Base-by-base conservation (phyloP, 2,113 vertebrate genomes). In the Aspiorhynchus laticeps region DNA sequence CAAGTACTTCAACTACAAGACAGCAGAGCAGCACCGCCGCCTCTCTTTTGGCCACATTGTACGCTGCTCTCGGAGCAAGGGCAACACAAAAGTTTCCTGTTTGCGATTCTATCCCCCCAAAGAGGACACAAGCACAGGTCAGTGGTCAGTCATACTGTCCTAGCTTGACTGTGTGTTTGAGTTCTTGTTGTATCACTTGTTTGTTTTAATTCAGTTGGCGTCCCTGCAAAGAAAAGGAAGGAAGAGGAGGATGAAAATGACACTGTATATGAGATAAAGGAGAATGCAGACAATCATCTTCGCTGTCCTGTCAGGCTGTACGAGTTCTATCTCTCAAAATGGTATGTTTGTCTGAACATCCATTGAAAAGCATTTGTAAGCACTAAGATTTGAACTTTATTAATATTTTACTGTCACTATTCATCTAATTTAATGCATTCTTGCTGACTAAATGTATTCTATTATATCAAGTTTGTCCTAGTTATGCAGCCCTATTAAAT, bases 271-370 rank as follows among this genome's bases (percentile, higher is more conserved):
- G 97, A 98, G 93, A 99, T 99, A 97, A 94, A 96, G 74, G 98
- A 99, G 92, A 99, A 99, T 89, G 93, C 94, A 0, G 96, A 98
- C n/a, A 99, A 99, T 89, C 98, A 98, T 31, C 95, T 99, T 61
- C 95, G 97, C 41, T 99, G 98, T 86, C 98, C 98, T 0, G 97
- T 99, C 59, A 94, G 98, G 84, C 97, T 99, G 12, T 99, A 98
- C 59, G 98, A 99, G 88, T 99, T 99, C 89, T 99, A 99, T 93
- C 94, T 99, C 80, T 99, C 98, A n/a, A 99, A 99, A 92, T 99
- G 98, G 98, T 89, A 80, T 7, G 78, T 17, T 75, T 4, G 41
- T 46, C 28, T 46, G 21, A 46, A 46, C 7, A n/a, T 67, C n/a
- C 63, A 15, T 9, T 48, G 14, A 48, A 48, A 11, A 4, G 12